Base-by-base conservation (phyloP, 2,888 invertebrate genomes). In the Lithophane semibrunnea region DNA sequence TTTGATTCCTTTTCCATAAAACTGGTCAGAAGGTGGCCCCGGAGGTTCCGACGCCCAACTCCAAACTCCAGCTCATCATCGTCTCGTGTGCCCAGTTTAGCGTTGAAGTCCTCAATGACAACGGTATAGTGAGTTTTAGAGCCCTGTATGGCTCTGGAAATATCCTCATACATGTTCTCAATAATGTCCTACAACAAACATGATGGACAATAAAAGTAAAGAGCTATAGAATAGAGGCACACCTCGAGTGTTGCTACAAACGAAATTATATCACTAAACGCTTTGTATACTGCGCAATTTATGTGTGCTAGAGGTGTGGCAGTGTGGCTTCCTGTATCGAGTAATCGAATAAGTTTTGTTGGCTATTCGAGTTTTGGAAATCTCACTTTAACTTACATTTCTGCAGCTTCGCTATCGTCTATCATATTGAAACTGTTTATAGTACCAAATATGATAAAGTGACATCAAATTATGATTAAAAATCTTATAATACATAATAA, bases 251-350 rank as follows among this genome's bases (percentile, higher is more conserved):
- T 70, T 68, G 84, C 69, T 83, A 81, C 83, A 77, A 89, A 84
- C 82, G 77, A 83, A 86, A 89, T 88, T 82, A 88, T 85, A 84
- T 88, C 70, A 82, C 85, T 87, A 82, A 86, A 82, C 78, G 82
- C 63, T 87, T 73, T 85, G 82, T 85, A 76, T 69, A 81, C 69
- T 63, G 66, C 72, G 81, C 83, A 82, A 80, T 29, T 29, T 75
- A 81, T 74, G 73, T 77, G 67, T 64, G 69, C 73, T 88, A 86
- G 86, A 56, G 83, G 66, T 68, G 68, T 37, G 63, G 2, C 63
- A 79, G 87, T 77, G 71, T 75, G 72, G 13, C 64, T 37, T 73
- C 44, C 49, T 47, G 66, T 61, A 73, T 80, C 78, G 76, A 80
- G 68, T 79, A 74, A 77, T 63, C 60, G n/a, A 69, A 65, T 42